Percentiles rank a stretch among this genome's conserved stretches.
phyloP scores from a whole-genome alignment of 1,140 invertebrate species.

The Dinothrombium tinctorium region DNA sequence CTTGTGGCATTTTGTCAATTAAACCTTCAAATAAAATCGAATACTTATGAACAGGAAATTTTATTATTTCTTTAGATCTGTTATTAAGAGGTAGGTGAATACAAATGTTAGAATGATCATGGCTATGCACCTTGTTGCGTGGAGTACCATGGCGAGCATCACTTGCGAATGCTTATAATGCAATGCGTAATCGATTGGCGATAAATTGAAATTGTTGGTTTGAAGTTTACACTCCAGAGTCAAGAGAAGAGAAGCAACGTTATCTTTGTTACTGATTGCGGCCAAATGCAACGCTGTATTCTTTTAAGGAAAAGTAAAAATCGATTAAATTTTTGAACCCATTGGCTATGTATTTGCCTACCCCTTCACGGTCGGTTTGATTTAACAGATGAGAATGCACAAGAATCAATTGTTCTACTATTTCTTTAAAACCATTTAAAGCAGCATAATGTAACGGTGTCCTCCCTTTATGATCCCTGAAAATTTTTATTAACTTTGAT shows the following conservation, averaged over 20 bases:
- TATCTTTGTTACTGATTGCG: slow-evolving; percentile 51
- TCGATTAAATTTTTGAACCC: not conserved
- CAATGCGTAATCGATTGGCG: slow-evolving; percentile 61
- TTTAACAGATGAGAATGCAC: slow-evolving; percentile 61
- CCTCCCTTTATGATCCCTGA: slow-evolving; percentile 48
- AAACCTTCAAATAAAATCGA: not conserved
- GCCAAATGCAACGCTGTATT: slow-evolving; percentile 63
- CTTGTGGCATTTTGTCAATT: slow-evolving; percentile 5
- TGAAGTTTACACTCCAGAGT: slow-evolving; percentile 44
- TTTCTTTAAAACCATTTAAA: slow-evolving; percentile 52
- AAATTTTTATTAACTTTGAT: too few species aligned
- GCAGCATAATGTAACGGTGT: slow-evolving; percentile 62
- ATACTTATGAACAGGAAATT: not conserved
- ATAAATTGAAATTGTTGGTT: slow-evolving; percentile 44
- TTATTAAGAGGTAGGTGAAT: too few species aligned
- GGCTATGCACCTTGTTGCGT: slow-evolving; percentile 28
- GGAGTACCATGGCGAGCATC: slow-evolving; percentile 54
- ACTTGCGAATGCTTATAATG: slow-evolving; percentile 56
- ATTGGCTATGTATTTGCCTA: slow-evolving; percentile 21
- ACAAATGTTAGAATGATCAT: too few species aligned
- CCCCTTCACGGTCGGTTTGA: slow-evolving; percentile 56
- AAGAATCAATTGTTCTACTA: slow-evolving; percentile 47
- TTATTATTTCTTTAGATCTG: slow-evolving; percentile 13
- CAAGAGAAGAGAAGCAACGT: slow-evolving; percentile 43
- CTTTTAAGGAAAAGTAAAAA: slow-evolving; percentile 23